Evolutionary conservation across 92 coral and sea anemone genomes (phyloP).

Genomic region (Umimayanthus chanpuru): DNA sequence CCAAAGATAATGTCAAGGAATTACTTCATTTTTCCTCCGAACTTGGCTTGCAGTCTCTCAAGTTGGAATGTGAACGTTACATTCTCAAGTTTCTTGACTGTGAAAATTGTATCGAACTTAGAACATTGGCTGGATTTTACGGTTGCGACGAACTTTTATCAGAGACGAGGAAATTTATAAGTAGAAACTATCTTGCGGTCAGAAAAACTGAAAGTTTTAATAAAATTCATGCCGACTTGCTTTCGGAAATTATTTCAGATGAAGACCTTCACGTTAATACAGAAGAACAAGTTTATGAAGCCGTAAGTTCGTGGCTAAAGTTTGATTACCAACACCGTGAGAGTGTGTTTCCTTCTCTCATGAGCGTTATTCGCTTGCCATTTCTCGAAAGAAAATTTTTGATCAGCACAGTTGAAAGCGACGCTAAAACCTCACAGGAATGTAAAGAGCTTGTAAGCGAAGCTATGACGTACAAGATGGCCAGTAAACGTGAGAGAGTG

Average conservation of each 20-base stretch:
- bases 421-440: slow-evolving; percentile 67
- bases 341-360: slow-evolving; percentile 54
- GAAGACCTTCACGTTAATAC: slow-evolving; percentile 80
- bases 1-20: slow-evolving; percentile 69
- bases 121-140: slow-evolving; percentile 67
- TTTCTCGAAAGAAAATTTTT: slow-evolving; percentile 72
- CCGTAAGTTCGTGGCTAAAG: slow-evolving; percentile 74
- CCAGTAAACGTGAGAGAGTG: slow-evolving; percentile 59
- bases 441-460: slow-evolving; percentile 75
- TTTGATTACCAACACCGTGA: slow-evolving; percentile 68
- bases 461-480: slow-evolving; percentile 72
- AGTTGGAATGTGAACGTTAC: slow-evolving; percentile 65
- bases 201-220: slow-evolving; percentile 57
- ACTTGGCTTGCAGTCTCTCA: slow-evolving; percentile 70
- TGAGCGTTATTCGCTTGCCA: slow-evolving; percentile 79
- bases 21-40: slow-evolving; percentile 70
- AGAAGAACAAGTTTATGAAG: slow-evolving; percentile 82
- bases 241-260: slow-evolving; percentile 72
- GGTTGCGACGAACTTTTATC: slow-evolving; percentile 66
- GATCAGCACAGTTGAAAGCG: slow-evolving; percentile 69
- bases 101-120: slow-evolving; percentile 82
- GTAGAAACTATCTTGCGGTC: slow-evolving; percentile 72
- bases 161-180: slow-evolving; percentile 66
- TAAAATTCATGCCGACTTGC: slow-evolving; percentile 61
- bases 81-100: slow-evolving; percentile 63